Percentiles rank a stretch among this genome's conserved stretches.
Conservation (phyloP, 53 echinoderm and acorn worm species). For the Paracentrotus lividus region DNA sequence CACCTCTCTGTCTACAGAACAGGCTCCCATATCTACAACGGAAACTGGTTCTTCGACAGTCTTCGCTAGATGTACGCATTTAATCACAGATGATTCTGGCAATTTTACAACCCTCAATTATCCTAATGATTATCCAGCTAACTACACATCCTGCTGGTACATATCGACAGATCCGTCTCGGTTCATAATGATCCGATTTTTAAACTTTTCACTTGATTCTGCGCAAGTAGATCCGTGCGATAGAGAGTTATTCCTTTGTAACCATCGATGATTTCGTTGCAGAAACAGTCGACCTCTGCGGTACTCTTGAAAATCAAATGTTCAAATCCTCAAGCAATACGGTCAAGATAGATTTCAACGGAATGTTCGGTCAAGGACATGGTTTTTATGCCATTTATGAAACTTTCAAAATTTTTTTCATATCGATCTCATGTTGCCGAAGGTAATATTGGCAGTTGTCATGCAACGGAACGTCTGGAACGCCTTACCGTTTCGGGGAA, state of each 20-base stretch:
- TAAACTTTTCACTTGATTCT: slow-evolving; percentile 48
- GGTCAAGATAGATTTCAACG: neutral
- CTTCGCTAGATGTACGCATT: neutral
- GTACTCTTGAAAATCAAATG: neutral
- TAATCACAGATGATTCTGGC: neutral
- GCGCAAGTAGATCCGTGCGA: slow-evolving; percentile 27
- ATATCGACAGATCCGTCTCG: slow-evolving; percentile 12
- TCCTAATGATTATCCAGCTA: slow-evolving; percentile 11
- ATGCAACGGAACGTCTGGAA: slow-evolving; percentile 26
- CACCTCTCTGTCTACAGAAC: neutral
- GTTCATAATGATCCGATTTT: neutral
- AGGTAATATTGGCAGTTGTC: neutral
- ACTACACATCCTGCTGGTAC: slow-evolving; percentile 38
- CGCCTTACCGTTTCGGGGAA: neutral
- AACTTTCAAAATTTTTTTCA: neutral
- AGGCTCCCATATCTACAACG: neutral
- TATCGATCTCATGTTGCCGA: slow-evolving; percentile 1
- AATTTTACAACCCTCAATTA: neutral
- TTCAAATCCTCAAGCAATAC: slow-evolving; percentile 1
- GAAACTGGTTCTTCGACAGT: neutral
- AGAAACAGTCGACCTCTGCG: neutral
- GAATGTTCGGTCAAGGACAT: slow-evolving; percentile 12
- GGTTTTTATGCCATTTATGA: slow-evolving; percentile 28
- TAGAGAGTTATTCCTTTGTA: slow-evolving; percentile 11
- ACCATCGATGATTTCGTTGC: slow-evolving; percentile 12